Percentiles rank a stretch among this genome's conserved stretches.
Conservation (phyloP, 1,140 invertebrate species). For the Philotrypesis tridentata region DNA sequence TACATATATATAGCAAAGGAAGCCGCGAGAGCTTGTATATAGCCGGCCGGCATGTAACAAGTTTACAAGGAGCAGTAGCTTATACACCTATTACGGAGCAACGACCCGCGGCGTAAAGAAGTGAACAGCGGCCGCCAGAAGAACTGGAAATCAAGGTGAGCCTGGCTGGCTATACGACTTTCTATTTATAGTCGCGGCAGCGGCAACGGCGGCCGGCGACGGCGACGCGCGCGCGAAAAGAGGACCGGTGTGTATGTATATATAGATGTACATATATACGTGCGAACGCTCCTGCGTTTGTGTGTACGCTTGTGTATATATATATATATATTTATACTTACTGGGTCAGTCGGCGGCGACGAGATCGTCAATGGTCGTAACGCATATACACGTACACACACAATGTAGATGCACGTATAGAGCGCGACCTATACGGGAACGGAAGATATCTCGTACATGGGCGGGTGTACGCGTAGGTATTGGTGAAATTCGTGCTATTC, state of each 20-base stretch:
- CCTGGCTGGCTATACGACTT: neutral
- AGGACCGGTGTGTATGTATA: neutral
- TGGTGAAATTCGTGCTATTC: too few species aligned
- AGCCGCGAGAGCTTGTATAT: neutral
- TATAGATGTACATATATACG: too few species aligned
- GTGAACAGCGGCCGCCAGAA: neutral
- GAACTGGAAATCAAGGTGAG: constrained; percentile 43
- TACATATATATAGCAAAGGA: too few species aligned
- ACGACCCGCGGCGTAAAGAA: neutral
- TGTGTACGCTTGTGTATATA: too few species aligned
- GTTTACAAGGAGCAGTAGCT: too few species aligned
- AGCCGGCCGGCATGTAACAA: neutral
- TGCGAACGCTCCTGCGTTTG: too few species aligned
- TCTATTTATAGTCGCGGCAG: constrained; percentile 34
- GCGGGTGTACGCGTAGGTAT: too few species aligned
- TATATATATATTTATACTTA: neutral
- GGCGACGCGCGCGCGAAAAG: neutral
- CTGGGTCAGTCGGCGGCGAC: constrained; percentile 17
- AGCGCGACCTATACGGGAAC: too few species aligned
- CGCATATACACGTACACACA: too few species aligned
- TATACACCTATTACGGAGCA: neutral
- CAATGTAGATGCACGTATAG: too few species aligned
- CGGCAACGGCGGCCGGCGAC: too few species aligned
- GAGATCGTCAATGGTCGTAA: neutral
- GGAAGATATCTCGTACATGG: too few species aligned